Conservation (phyloP, 64 coral and sea anemone species). For the Montipora capricornis region DNA sequence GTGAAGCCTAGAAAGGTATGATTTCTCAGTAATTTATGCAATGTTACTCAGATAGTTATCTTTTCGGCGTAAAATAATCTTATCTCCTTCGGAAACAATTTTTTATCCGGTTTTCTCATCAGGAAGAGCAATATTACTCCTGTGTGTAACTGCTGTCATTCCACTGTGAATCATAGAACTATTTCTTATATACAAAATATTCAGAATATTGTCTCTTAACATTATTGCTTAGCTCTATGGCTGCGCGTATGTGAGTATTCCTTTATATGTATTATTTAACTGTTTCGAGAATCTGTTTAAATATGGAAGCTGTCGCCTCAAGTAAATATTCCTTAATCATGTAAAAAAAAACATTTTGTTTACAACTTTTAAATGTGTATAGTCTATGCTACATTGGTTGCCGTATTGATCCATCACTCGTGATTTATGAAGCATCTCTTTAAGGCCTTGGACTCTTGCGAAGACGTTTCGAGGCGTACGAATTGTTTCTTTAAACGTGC, state of each 20-base stretch:
- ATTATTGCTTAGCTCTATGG: neutral
- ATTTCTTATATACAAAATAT: conserved; percentile 6
- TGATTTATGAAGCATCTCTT: neutral
- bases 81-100: neutral
- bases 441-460: neutral
- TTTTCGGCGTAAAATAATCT: neutral
- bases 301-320: conserved; percentile 39
- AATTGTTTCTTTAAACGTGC: neutral
- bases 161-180: neutral
- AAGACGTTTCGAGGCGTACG: neutral
- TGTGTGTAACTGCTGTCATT: conserved; percentile 5
- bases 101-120: neutral
- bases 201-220: conserved; percentile 31
- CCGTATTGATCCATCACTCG: neutral
- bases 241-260: neutral
- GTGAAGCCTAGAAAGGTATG: neutral
- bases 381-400: conserved; percentile 11
- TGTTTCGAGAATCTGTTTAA: conserved; percentile 39
- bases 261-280: neutral
- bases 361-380: neutral
- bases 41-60: neutral
- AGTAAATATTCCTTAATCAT: conserved; percentile 39
- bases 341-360: conserved; percentile 19
- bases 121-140: conserved; percentile 21
- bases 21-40: neutral